Conservation (phyloP, 2,797 vertebrate species). For the Monodelphis domestica region DNA sequence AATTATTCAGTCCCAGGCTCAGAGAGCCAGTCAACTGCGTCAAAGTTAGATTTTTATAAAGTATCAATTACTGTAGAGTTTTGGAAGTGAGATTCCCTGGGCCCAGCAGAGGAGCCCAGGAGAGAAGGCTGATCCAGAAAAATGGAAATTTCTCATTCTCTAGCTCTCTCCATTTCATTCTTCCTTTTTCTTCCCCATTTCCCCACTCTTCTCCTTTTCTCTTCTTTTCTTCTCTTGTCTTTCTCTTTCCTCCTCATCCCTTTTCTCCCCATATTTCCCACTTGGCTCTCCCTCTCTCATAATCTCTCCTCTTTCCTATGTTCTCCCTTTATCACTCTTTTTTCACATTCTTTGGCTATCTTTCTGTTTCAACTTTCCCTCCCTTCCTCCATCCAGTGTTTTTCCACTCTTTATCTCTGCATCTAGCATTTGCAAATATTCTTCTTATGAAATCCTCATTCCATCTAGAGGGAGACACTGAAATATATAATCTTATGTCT, state of each 20-base stretch:
- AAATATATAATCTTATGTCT: background rate
- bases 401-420: background rate
- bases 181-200: background rate
- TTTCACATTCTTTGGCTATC: background rate
- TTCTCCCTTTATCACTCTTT: background rate
- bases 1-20: conserved; percentile 72
- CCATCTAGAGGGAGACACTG: background rate
- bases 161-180: background rate
- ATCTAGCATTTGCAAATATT: background rate
- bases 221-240: rapidly evolving
- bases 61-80: conserved; percentile 45
- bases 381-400: too few species aligned
- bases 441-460: background rate
- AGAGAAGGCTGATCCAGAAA: background rate
- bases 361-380: background rate
- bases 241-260: rapidly evolving
- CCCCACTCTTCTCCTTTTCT: rapidly evolving
- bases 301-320: too few species aligned
- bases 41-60: conserved; percentile 60
- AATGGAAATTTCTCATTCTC: background rate
- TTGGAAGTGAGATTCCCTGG: background rate
- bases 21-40: conserved; percentile 50
- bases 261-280: too few species aligned
- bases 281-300: rapidly evolving
- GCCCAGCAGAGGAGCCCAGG: background rate